Base-by-base conservation (phyloP, 1,140 invertebrate species). In the Drosophila leontia region DNA sequence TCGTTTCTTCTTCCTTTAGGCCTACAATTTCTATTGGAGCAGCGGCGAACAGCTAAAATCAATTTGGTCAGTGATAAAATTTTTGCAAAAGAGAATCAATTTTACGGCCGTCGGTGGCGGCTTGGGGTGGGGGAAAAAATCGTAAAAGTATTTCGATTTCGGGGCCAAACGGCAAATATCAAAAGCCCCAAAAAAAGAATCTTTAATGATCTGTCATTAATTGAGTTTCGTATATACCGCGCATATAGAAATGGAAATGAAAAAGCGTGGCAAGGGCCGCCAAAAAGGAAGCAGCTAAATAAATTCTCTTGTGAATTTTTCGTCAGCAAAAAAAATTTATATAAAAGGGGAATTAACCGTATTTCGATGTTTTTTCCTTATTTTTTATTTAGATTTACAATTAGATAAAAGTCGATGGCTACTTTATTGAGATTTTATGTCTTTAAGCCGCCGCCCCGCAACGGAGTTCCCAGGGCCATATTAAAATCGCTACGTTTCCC, bases 381-480 rank as follows among this genome's bases (percentile, higher is more conserved):
- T 37, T 70, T 77, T 61, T 80, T 47, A 74, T 88, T 81, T 76
- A 90, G 85, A 90, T 90, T 82, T 90, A 90, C 85, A 90, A 90
- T 90, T 90, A 90, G 85, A 90, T 90, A 90, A 90, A 76, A 90
- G 60, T 48, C 75, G 55, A 62, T 58, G 85, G 64, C 81, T 84
- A 81, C 85, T 90, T 88, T 90, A 90, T 90, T 90, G 85, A 90
- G 81, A 90, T 90, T 90, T 90, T 90, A 90, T 90, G 85, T 90
- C 67, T 59, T 90, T 84, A 90, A 90, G 78, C 84, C 78, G 82
- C 58, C 60, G 53, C 65, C 67, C 47, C 37, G 32, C 75, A 69
- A 35, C 19, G 41, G 59, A 79, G 64, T 77, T 64, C 50, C 74
- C 85, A 87, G 63, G 83, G 80, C 69, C 83, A 84, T 75, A 76